Conservation (phyloP, 2,113 vertebrate species). For the Petroica traversi region DNA sequence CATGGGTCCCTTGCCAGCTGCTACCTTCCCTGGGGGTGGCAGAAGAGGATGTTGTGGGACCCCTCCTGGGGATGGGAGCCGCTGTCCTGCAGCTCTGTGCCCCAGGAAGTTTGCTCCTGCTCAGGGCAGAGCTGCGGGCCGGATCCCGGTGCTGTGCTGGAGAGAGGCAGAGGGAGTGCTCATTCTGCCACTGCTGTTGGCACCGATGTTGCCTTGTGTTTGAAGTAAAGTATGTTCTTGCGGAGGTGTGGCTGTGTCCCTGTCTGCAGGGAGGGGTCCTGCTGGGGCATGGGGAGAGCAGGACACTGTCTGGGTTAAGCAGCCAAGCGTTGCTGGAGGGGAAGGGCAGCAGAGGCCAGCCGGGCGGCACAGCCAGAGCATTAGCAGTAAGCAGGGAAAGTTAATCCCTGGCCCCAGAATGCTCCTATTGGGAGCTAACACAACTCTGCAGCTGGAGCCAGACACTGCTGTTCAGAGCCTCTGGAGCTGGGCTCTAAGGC, state of each 20-base stretch:
- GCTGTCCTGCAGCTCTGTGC: background rate
- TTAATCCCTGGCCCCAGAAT: background rate
- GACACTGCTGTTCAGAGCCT: background rate
- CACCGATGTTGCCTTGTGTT: slow-evolving; percentile 19
- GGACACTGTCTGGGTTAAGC: background rate
- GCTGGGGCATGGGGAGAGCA: rapidly evolving
- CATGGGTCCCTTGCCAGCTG: background rate
- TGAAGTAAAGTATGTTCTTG: slow-evolving; percentile 54
- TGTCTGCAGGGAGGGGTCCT: background rate
- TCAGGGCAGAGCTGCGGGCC: rapidly evolving
- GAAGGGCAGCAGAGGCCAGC: background rate
- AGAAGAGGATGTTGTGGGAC: background rate
- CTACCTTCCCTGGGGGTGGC: background rate
- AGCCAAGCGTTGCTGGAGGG: background rate
- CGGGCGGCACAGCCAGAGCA: rapidly evolving
- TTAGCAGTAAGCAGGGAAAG: slow-evolving; percentile 18
- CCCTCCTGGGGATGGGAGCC: background rate
- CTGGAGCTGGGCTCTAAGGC: rapidly evolving
- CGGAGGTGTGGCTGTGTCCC: background rate
- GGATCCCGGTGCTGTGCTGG: background rate
- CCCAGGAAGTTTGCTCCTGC: background rate
- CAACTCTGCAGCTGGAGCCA: background rate
- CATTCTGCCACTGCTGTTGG: background rate
- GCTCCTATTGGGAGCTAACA: background rate
- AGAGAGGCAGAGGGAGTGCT: background rate